Conservation (phyloP, 2,888 invertebrate species). For the Machimus atricapillus region DNA sequence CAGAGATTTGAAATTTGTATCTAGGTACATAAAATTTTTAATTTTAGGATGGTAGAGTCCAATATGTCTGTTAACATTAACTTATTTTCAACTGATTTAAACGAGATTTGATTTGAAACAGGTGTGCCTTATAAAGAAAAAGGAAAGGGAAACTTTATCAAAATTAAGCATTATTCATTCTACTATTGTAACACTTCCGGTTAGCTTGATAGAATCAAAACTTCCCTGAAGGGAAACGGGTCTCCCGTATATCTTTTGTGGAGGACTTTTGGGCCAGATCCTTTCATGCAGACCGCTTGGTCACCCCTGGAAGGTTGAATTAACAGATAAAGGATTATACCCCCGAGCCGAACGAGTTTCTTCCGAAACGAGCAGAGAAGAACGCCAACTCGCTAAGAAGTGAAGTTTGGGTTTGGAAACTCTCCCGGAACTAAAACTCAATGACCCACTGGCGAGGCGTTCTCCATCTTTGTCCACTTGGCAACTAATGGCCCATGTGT, state of each 20-base stretch:
- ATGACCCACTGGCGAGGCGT: background rate
- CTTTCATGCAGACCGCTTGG: background rate
- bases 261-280: background rate
- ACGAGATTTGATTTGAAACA: too few species aligned
- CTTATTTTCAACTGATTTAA: too few species aligned
- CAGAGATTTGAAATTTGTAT: too few species aligned
- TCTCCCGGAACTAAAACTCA: background rate
- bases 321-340: background rate
- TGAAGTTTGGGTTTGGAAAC: background rate
- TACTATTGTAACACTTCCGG: background rate
- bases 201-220: background rate
- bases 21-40: too few species aligned
- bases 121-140: too few species aligned
- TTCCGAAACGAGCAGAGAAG: background rate
- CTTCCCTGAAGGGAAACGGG: background rate
- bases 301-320: background rate
- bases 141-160: background rate
- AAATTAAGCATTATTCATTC: background rate
- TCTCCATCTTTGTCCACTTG: constrained; percentile 6
- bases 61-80: too few species aligned
- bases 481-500: constrained; percentile 23
- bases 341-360: background rate
- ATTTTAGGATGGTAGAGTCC: too few species aligned
- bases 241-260: background rate
- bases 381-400: background rate